Evolutionary conservation across 2,888 invertebrate genomes (phyloP), one percentile per base, ranked within the genome.

Genomic region (Tinea semifulvella): DNA sequence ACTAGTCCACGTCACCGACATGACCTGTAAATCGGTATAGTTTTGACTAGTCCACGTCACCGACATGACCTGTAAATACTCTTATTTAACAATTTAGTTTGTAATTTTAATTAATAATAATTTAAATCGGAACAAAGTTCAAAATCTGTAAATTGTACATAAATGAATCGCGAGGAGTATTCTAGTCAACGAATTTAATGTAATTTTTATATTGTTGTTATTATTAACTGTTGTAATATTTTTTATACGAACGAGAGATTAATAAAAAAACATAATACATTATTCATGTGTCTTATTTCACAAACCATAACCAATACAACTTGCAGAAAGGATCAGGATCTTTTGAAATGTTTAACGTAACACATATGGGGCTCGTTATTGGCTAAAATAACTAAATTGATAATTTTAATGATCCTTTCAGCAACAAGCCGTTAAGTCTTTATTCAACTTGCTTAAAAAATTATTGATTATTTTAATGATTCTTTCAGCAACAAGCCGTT

Each of bases 141-240:
- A 16, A 16, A 16, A 14, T 6, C n/a, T 22, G 8, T 28, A 35
- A 16, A 16, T 35, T 35, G 35, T 35, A 35, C 3, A 35, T 35
- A 35, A 35, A 5, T 8, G 16, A 5, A 14, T 27, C 11, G 35
- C 16, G 35, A 16, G 35, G 8, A 35, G 25, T 22, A 35, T 8
- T 35, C 35, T 35, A 35, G 35, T 35, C 35, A 35, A 5, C 17
- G 35, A 16, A 16, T 16, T 35, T 14, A 35, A 7, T 3, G 35
- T 13, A 35, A 35, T 16, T 4, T 35, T 35, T 5, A 22, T 22
- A 4, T 6, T 35, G 11, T 48, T 54, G 55, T 58, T 58, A 58
- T 64, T 67, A 59, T 61, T 61, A 62, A 57, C 55, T 60, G 56
- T 55, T 55, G 51, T 54, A 46, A 35, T 35, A 35, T 35, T 35